Evolutionary conservation across 1,140 invertebrate species (phyloP), one percentile per base, ranked within the genome.

Genomic region (Onthophagus taurus): DNA sequence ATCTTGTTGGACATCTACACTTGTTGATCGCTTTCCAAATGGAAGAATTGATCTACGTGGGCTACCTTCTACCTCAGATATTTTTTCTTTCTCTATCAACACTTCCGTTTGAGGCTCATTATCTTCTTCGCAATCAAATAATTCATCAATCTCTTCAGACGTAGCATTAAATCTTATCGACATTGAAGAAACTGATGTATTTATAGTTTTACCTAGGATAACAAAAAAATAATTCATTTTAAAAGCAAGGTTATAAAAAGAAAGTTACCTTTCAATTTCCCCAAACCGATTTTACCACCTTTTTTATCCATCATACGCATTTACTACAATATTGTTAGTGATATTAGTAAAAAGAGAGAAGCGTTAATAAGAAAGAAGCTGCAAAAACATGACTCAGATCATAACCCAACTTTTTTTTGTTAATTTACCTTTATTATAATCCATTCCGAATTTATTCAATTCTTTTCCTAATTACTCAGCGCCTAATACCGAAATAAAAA

Each of bases 121-220:
- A 50, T 79, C 76, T 13, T 80, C 76, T 53, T 78, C 76, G 37
- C 69, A 72, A 20, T 71, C 67, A 53, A 73, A 78, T 5, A 82
- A 50, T 58, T 81, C 77, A 51, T 82, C 79, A 42, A 83, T 58
- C 61, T 81, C 76, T 51, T 83, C 79, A 52, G 78, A 77, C 51
- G 74, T 80, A 19, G 78, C 76, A 68, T 80, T 78, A 55, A 81
- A 83, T 58, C 76, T 75, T 51, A 83, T 78, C 11, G 75, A 68
- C 43, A 76, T 60, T 6, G 60, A 56, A 34, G 74, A 74, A 45
- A 75, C 71, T 14, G 77, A 78, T 34, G 77, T 73, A 26, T 75
- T 75, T 18, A 78, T 72, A 31, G 76, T 65, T 70, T 80, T 81
- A 53, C 77, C 80, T 82, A 55, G 20, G 50, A 12, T 49, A 48